Evolutionary conservation across 2,888 invertebrate species (phyloP), one percentile per base, ranked within the genome.

Genomic region (Aporophyla lueneburgensis): DNA sequence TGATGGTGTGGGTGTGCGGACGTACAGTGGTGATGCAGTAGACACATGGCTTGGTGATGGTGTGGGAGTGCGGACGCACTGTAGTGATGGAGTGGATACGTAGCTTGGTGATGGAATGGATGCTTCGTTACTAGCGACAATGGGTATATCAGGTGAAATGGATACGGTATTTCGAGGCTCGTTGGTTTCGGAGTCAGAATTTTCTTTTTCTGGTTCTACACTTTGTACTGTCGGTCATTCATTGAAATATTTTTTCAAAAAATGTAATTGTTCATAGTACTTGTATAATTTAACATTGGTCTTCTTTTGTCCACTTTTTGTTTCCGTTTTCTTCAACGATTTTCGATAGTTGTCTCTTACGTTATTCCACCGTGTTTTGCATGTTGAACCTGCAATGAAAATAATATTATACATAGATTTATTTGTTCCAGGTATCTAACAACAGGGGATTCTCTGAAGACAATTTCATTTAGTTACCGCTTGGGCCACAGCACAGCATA

Each of bases 401-500:
- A 75, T 74, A 78, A 78, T 66, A 74, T 78, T 67, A 74, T 67
- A 76, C 65, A 74, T 82, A 72, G 53, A 68, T 70, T 91, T 89
- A 74, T 84, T 88, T 68, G 89, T 84, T 84, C 75, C 80, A 76
- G 86, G 74, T 85, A 80, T 83, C 76, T 88, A 66, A 86, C 86
- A 75, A 87, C 87, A 66, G 88, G 86, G 56, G 87, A 88, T 86
- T 86, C 85, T 67, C 62, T 81, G 69, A 82, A 84, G 68, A 87
- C 86, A 53, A 86, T 89, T 72, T 82, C 86, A 62, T 85, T 86
- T 74, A 87, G 81, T 80, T 67, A 67, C 54, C 67, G 67, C 67
- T 67, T 67, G 67, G 88, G 88, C 71, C 74, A 76, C 68, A 75
- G 71, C 46, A 88, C 87, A 76, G 86, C 80, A 77, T 53, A 76